phyloP scores from a whole-genome alignment of 2,113 vertebrate genomes.

The Myiagra hebetior region DNA sequence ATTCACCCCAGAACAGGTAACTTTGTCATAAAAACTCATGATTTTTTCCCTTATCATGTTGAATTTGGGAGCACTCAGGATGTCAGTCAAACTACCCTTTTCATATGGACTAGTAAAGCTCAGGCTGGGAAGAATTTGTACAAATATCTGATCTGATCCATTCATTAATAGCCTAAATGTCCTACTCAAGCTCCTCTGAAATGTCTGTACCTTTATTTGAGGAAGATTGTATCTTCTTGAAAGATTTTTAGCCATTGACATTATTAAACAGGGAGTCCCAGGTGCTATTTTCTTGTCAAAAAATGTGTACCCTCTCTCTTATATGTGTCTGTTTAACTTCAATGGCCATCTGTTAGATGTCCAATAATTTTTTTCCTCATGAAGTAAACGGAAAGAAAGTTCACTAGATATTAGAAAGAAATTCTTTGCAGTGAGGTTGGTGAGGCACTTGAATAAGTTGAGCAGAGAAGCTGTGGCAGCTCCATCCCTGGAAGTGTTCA shows the following conservation, averaged over 20 bases:
- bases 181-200: not conserved
- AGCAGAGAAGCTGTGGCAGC: not conserved
- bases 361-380: not conserved
- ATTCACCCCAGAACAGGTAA: not conserved
- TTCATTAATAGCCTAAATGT: not conserved
- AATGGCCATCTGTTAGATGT: not conserved
- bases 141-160: not conserved
- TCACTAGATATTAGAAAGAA: not conserved
- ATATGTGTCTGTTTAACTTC: not conserved
- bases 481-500: not conserved
- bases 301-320: not conserved
- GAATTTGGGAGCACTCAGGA: not conserved
- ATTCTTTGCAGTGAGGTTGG: not conserved
- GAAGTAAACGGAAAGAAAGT: not conserved
- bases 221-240: not conserved
- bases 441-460: not conserved
- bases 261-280: not conserved
- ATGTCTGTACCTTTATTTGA: not conserved
- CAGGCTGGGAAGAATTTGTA: not conserved
- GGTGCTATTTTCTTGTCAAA: not conserved
- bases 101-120: not conserved
- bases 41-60: fast-evolving
- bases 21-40: not conserved
- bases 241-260: not conserved
- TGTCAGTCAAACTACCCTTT: not conserved